Base-by-base conservation (phyloP, 1,140 invertebrate species). In the Trachymyrmex cornetzi region DNA sequence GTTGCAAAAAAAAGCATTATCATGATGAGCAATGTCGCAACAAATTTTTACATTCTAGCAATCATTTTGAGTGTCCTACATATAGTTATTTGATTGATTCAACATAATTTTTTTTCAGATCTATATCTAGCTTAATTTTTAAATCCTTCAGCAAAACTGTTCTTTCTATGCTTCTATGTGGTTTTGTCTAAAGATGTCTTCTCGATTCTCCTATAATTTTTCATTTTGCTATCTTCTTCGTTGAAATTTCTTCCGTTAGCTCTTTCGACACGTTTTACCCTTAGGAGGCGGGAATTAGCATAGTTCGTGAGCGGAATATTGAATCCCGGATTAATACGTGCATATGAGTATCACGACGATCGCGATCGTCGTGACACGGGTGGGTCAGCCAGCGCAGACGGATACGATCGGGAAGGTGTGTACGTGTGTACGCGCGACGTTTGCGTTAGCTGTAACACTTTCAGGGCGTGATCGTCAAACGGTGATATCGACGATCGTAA, bases 401-500 rank as follows among this genome's bases (percentile, higher is more conserved):
- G 22, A 77, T 12, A n/a, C 50, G 22, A 38, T 19, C 30, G n/a
- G 12, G 16, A 50, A 57, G 16, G 22, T 16, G 22, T 61, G 12
- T n/a, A 9, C 24, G 72, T 38, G 27, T 61, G 48, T 61, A 55
- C 3, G 71, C 67, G 84, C 59, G 82, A 77, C 55, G 53, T 67
- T 77, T 86, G 74, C 81, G 79, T 89, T 86, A 84, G 89, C 66
- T 77, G 89, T 90, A 82, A 90, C 88, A 90, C 89, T 89, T 90
- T 90, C 85, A 67, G 57, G 85, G 44, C 27, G 53, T 64, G 90
- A 91, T 91, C 82, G 90, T 89, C 85, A 87, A 92, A 79, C 69
- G 66, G 74, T 66, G 90, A 90, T 91, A 92, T 90, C 87, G 87
- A 91, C 85, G 77, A 89, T 22, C 63, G 53, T 91, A 92, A 92